Evolutionary conservation across 1,140 invertebrate genomes (phyloP).

Genomic region (Pomacea maculata): DNA sequence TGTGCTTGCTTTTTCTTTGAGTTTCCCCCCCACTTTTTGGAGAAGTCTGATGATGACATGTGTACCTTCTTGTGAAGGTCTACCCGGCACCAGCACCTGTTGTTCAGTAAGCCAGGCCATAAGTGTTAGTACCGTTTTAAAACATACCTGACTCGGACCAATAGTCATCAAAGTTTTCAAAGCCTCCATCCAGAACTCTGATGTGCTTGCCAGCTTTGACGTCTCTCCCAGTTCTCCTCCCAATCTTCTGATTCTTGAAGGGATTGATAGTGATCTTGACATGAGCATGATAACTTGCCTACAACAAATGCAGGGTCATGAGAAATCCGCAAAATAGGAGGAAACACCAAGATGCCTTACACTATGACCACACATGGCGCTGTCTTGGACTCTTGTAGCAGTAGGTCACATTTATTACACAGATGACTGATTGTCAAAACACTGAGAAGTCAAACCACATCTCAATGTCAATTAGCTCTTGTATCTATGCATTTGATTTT

Average conservation of each 20-base stretch:
- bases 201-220: slow-evolving; percentile 50
- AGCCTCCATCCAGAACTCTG: slow-evolving; percentile 37
- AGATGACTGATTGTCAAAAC: no score
- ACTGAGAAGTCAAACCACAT: no score
- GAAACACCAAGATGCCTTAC: no score
- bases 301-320: no score
- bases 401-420: no score
- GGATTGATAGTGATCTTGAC: slow-evolving; percentile 8
- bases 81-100: no score
- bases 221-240: slow-evolving; percentile 45
- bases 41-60: neutral
- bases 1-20: neutral
- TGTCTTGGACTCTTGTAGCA: no score
- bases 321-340: no score
- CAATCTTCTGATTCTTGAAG: slow-evolving; percentile 7
- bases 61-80: no score
- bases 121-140: neutral
- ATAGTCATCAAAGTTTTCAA: slow-evolving; percentile 53
- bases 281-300: neutral
- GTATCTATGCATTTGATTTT: no score
- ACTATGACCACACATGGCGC: no score
- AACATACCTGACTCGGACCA: slow-evolving; percentile 52
- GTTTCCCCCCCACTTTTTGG: neutral
- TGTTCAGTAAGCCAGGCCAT: neutral
- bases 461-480: no score